Base-by-base conservation (phyloP, 2,113 vertebrate species). In the Salvelinus alpinus region DNA sequence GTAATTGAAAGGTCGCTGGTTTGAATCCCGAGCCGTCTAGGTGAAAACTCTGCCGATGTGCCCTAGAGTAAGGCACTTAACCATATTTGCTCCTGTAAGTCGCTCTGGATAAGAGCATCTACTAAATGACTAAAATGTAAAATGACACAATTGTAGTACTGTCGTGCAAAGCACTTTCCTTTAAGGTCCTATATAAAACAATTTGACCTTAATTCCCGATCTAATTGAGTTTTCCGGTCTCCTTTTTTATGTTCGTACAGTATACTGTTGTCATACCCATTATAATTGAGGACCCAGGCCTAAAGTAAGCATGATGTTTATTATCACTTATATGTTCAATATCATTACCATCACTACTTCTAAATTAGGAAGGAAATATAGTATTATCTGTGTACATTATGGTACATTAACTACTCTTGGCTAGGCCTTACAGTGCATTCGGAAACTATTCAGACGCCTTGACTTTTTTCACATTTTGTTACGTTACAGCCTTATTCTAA, bases 301-400 rank as follows among this genome's bases (percentile, higher is more conserved):
- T 94, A 12, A 79, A 64, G 93, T 94, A 86, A 90, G 90, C 85
- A 27, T 54, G 64, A 57, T 12, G 11, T 68, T 62, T 0, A 54
- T 47, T 76, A 22, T 70, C 7, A 38, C 5, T 34, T 34, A 34
- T 8, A 22, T 62, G 59, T 22, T 62, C 59, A 60, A 14, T 60
- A 7, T 60, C 59, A 62, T 62, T 62, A 62, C 59, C 29, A 34
- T 34, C 5, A 68, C 29, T 20, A 18, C 11, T 27, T 27, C 64
- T 29, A 66, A 14, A 62, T 8, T 8, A 22, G n/a, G 59, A 22
- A 24, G 5, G 7, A 62, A 13, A 62, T 54, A 18, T 54, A 18
- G 51, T 54, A 54, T 68, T 20, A 34, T 68, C 27, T 68, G 25
- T 13, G 64, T 29, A 66, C 64, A 9, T 54, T 54, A 54, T 16